A percentile compares a stretch with the other conserved stretches of the same genome.
Conservation (phyloP, 2,888 invertebrate genomes). For the Eupithecia centaureata region DNA sequence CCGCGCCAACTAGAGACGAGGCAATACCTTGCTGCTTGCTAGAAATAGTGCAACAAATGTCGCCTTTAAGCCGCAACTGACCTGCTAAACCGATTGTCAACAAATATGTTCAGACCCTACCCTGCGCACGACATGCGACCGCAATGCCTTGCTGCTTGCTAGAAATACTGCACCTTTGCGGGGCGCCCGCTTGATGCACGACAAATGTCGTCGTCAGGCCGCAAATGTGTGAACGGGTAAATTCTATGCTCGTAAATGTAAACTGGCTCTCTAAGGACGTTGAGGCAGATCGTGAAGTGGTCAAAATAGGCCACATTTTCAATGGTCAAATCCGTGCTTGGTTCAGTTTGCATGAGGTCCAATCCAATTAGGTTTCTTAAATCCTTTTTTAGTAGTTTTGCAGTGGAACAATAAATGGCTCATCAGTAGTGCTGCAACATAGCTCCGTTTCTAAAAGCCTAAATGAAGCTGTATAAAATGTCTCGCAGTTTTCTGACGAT, state of each 20-base stretch:
- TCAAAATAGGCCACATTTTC: neutral
- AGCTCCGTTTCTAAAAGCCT: neutral
- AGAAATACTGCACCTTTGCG: constrained; percentile 27
- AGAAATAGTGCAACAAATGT: too few species aligned
- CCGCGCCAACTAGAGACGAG: too few species aligned
- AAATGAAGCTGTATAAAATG: neutral
- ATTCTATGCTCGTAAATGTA: neutral
- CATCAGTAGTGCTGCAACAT: neutral
- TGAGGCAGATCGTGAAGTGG: neutral
- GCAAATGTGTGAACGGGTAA: constrained; percentile 7
- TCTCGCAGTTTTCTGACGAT: neutral
- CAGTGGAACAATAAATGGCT: neutral
- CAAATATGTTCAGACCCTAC: neutral
- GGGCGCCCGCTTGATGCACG: constrained; percentile 2
- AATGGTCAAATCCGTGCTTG: neutral
- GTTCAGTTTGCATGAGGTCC: neutral
- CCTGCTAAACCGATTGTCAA: neutral
- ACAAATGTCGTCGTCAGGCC: constrained; percentile 6
- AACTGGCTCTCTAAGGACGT: neutral
- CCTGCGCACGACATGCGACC: constrained; percentile 17
- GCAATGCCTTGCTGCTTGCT: constrained; percentile 32
- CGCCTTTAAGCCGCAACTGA: too few species aligned
- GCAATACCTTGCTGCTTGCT: too few species aligned
- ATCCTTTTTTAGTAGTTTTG: too few species aligned
- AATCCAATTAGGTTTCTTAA: neutral